These are phyloP conservation scores for Mesembrinibis cayennensis DNA, from an alignment of 2,113 vertebrate genomes.

Conservation along the genomic window DNA sequence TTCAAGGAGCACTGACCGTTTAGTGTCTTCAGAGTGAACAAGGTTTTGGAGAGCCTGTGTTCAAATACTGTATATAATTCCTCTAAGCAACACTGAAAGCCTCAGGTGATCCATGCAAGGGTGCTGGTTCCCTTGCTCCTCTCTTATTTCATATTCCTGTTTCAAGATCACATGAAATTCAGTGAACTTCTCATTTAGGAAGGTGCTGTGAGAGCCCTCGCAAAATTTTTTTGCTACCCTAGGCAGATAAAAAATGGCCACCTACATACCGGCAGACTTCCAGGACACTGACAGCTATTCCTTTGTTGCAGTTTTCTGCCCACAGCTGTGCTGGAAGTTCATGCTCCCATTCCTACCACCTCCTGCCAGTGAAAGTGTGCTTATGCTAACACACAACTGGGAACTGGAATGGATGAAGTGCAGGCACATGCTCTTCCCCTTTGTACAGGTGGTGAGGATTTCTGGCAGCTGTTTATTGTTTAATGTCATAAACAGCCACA, in stretches of 20 bases:
- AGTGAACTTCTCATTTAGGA: background rate
- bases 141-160: background rate
- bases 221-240: background rate
- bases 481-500: background rate
- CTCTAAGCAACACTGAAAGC: background rate
- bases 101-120: background rate
- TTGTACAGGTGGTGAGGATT: background rate
- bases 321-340: constrained; percentile 13
- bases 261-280: background rate
- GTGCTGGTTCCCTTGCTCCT: background rate
- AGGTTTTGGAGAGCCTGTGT: background rate
- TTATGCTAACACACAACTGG: background rate
- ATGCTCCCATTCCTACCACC: background rate
- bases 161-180: background rate
- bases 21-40: background rate
- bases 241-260: background rate
- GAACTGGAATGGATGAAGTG: background rate
- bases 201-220: background rate
- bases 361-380: background rate
- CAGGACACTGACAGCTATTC: background rate
- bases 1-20: background rate
- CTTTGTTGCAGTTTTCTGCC: background rate
- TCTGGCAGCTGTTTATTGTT: background rate
- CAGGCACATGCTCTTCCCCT: background rate
- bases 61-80: background rate